Conservation (phyloP, 2,113 vertebrate species). For the Phaethornis superciliosus region DNA sequence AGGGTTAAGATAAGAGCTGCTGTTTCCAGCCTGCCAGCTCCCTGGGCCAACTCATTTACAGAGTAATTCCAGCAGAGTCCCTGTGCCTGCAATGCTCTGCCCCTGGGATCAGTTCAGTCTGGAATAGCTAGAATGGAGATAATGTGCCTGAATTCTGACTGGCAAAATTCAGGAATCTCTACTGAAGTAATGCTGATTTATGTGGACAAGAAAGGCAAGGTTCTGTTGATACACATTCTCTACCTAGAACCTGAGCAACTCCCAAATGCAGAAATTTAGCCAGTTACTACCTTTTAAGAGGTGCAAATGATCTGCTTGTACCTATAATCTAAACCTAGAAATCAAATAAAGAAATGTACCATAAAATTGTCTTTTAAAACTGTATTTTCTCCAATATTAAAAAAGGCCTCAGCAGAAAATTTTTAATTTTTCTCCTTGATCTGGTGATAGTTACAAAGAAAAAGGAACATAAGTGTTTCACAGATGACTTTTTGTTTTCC, state of each 20-base stretch:
- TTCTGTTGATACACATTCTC: neutral
- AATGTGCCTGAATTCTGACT: neutral
- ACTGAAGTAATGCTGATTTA: neutral
- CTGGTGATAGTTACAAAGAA: neutral
- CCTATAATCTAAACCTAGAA: neutral
- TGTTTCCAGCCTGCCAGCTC: neutral
- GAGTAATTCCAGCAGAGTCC: neutral
- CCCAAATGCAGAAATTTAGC: neutral
- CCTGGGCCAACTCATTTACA: neutral
- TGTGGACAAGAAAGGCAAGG: neutral
- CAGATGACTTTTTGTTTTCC: neutral
- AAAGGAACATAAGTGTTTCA: accelerated
- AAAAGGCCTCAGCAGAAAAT: neutral
- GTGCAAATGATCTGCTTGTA: neutral
- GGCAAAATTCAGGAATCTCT: neutral
- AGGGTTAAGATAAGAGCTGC: neutral
- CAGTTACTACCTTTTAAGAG: neutral
- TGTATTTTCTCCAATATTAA: neutral
- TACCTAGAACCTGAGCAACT: neutral
- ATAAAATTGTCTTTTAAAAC: neutral
- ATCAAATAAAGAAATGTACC: neutral
- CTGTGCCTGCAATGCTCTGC: neutral
- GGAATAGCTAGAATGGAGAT: neutral
- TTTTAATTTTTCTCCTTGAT: neutral
- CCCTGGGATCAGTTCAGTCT: neutral